Conservation (phyloP, 2,888 invertebrate genomes). For the Cantharis lateralis region DNA sequence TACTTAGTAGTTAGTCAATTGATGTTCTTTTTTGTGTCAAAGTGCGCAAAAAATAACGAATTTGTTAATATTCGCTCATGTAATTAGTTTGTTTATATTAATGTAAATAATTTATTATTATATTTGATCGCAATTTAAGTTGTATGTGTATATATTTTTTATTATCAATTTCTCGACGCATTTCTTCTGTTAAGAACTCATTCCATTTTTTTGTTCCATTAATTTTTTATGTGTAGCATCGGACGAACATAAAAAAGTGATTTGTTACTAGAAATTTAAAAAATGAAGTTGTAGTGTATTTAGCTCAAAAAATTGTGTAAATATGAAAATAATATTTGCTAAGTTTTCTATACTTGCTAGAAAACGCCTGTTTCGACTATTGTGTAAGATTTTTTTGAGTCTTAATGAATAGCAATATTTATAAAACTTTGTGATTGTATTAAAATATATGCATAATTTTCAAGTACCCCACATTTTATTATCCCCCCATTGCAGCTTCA, state of each 20-base stretch:
- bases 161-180: neutral
- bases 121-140: conserved; percentile 27
- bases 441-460: conserved; percentile 42
- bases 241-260: conserved; percentile 23
- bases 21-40: conserved; percentile 10
- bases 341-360: conserved; percentile 54
- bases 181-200: conserved; percentile 16
- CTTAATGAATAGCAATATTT: conserved; percentile 57
- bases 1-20: conserved; percentile 13
- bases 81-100: conserved; percentile 35
- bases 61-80: conserved; percentile 41
- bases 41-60: neutral
- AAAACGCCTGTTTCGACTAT: conserved; percentile 53
- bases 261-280: conserved; percentile 23
- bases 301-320: conserved; percentile 53
- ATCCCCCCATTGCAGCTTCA: too few species aligned
- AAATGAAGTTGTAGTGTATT: conserved; percentile 24
- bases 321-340: conserved; percentile 53
- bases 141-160: conserved; percentile 29
- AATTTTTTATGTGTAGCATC: conserved; percentile 11
- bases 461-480: neutral
- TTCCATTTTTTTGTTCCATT: conserved; percentile 21
- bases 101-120: conserved; percentile 36
- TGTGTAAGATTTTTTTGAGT: conserved; percentile 55
- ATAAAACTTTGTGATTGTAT: conserved; percentile 58